Percentiles rank a stretch among this genome's conserved stretches.
Conservation (phyloP, 2,888 invertebrate species). For the Trichogramma evanescens region DNA sequence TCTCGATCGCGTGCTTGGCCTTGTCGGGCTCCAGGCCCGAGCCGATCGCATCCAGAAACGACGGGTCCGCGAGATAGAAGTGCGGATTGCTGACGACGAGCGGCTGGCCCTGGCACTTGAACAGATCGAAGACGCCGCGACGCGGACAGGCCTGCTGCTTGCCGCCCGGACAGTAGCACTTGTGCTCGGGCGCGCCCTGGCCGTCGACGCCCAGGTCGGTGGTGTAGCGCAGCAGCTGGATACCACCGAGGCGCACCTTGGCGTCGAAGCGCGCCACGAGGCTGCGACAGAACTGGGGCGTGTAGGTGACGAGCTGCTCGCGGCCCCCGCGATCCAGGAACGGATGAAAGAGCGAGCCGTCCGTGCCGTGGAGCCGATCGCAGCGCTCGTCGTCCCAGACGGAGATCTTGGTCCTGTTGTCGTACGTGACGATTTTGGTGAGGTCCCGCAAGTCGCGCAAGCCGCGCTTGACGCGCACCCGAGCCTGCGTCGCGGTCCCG, state of each 20-base stretch:
- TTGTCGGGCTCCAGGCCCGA: constrained; percentile 37
- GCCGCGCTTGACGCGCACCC: constrained; percentile 69
- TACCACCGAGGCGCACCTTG: neutral
- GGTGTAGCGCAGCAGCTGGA: constrained; percentile 56
- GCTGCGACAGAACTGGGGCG: constrained; percentile 67
- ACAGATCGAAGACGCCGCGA: constrained; percentile 66
- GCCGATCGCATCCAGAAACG: constrained; percentile 36
- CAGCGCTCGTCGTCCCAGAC: constrained; percentile 65
- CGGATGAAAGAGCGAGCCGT: constrained; percentile 84
- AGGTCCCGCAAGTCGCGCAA: constrained; percentile 64
- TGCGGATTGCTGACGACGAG: constrained; percentile 73
- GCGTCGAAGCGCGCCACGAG: constrained; percentile 25
- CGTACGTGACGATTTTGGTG: constrained; percentile 65
- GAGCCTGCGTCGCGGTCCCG: constrained; percentile 57
- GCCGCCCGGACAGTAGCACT: constrained; percentile 54
- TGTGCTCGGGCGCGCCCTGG: constrained; percentile 50
- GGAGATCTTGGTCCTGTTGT: constrained; percentile 56
- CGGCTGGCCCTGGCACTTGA: constrained; percentile 62
- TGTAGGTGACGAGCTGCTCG: constrained; percentile 63
- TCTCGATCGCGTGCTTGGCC: neutral
- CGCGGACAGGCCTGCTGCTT: constrained; percentile 54
- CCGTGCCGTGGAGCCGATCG: constrained; percentile 72
- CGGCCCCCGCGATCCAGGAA: constrained; percentile 54
- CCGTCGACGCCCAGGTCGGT: constrained; percentile 64
- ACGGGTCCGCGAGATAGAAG: constrained; percentile 58